Conservation (phyloP, 1,140 invertebrate genomes). For the Magallana gigas region DNA sequence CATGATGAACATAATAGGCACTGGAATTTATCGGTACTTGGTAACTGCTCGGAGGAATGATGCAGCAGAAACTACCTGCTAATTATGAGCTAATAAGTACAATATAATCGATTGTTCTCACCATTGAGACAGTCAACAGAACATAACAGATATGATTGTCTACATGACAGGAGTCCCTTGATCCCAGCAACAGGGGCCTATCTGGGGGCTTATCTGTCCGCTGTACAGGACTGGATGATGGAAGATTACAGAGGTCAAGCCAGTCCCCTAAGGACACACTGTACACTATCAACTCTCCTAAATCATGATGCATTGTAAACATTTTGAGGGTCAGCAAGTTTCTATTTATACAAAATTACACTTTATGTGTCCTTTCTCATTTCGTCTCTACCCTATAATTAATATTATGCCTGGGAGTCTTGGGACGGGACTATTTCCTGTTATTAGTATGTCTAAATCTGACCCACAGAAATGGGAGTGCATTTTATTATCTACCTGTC, state of each 20-base stretch:
- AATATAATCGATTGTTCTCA: background rate
- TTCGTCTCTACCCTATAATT: too few species aligned
- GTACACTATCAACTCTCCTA: background rate
- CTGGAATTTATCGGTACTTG: background rate
- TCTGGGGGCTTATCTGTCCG: background rate
- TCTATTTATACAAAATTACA: too few species aligned
- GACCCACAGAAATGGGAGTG: too few species aligned
- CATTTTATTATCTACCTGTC: background rate
- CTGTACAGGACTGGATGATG: background rate
- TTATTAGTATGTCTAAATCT: too few species aligned
- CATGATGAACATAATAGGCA: constrained; percentile 22
- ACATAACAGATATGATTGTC: background rate
- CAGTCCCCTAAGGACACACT: background rate
- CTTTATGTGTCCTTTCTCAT: too few species aligned
- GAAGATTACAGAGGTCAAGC: constrained; percentile 3
- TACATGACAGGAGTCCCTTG: background rate
- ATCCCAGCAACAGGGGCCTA: background rate
- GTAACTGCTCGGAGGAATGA: constrained; percentile 9
- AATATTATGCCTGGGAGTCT: too few species aligned
- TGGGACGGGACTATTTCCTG: too few species aligned
- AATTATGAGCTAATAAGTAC: constrained; percentile 2
- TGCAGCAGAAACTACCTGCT: background rate
- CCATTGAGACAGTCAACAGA: background rate
- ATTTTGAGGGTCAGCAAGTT: too few species aligned
- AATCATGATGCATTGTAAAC: too few species aligned